phyloP scores from a whole-genome alignment of 1,140 invertebrate species.

The Prorops nasuta region DNA sequence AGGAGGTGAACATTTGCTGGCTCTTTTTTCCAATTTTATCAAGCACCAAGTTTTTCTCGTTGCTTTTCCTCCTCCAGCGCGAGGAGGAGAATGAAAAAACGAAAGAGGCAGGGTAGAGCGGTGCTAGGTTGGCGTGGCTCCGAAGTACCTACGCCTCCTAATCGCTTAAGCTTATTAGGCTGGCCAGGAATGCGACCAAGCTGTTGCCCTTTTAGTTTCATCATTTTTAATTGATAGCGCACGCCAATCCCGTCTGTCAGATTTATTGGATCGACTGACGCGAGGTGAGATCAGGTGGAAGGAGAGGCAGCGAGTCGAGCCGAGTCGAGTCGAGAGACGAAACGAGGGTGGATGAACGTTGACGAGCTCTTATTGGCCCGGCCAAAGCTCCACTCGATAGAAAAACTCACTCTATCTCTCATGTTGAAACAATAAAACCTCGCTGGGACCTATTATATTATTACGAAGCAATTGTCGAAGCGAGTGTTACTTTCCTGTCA shows the following conservation, averaged over 20 bases:
- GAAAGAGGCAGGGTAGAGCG: not conserved
- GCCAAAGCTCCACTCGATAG: too few species aligned
- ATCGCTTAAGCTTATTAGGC: constrained; percentile 53
- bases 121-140: constrained; percentile 7
- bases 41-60: constrained; percentile 4
- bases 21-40: constrained; percentile 24
- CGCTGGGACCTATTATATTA: constrained; percentile 44
- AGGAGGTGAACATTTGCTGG: too few species aligned
- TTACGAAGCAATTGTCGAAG: constrained; percentile 37
- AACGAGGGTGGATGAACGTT: too few species aligned
- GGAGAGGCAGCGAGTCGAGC: constrained; percentile 15
- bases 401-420: not conserved
- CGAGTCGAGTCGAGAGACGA: too few species aligned
- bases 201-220: constrained; percentile 33
- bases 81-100: constrained; percentile 1
- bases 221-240: constrained; percentile 53
- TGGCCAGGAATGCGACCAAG: constrained; percentile 14
- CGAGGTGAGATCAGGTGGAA: constrained; percentile 14
- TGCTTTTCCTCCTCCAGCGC: constrained; percentile 10
- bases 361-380: too few species aligned
- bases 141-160: constrained; percentile 21
- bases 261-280: constrained; percentile 43
- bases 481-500: constrained; percentile 44
- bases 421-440: constrained; percentile 21
- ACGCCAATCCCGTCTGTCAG: constrained; percentile 44